These are phyloP conservation scores for Linhomoeus sp. DNA, from an alignment of 2,888 invertebrate genomes.

Conservation along the genomic window DNA sequence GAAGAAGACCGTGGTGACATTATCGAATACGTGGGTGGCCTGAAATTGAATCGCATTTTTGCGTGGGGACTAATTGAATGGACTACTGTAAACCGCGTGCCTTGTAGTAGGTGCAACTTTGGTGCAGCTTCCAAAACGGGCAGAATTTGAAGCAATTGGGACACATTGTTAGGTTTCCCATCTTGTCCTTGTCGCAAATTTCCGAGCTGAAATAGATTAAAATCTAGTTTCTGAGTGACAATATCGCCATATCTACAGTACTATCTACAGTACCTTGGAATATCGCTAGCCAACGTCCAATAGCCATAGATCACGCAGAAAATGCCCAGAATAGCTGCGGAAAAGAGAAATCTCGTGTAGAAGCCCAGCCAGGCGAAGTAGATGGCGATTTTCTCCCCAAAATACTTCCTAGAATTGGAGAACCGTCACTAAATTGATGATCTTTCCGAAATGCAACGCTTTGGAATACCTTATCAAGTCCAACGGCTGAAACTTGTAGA, in stretches of 20 bases:
- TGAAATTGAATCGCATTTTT: too few relatives aligned
- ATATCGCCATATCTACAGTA: conserved; percentile 59
- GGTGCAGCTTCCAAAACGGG: conserved; percentile 55
- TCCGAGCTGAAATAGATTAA: conserved; percentile 13
- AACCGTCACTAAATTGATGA: too few relatives aligned
- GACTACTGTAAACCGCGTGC: too few relatives aligned
- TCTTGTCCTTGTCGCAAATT: conserved; percentile 9
- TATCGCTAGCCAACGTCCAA: conserved; percentile 59
- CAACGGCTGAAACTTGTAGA: conserved; percentile 78
- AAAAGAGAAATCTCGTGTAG: conserved; percentile 13
- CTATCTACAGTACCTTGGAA: conserved; percentile 43
- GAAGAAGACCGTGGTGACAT: conserved; percentile 78
- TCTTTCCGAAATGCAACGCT: too few relatives aligned
- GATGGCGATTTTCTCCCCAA: conserved; percentile 18
- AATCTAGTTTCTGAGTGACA: too few relatives aligned
- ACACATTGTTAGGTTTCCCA: conserved; percentile 44
- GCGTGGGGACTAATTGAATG: too few relatives aligned
- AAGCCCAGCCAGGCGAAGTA: conserved; percentile 22
- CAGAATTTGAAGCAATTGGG: conserved; percentile 69
- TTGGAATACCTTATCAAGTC: conserved; percentile 53
- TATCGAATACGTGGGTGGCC: conserved; percentile 70
- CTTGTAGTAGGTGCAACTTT: conserved; percentile 71
- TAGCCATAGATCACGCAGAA: conserved; percentile 66
- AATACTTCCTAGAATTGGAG: conserved; percentile 17
- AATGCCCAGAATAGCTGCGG: conserved; percentile 25